Percentiles rank a stretch among this genome's conserved stretches.
Evolutionary conservation across 1,140 invertebrate genomes (phyloP).

Genomic region (Lethrus apterus): DNA sequence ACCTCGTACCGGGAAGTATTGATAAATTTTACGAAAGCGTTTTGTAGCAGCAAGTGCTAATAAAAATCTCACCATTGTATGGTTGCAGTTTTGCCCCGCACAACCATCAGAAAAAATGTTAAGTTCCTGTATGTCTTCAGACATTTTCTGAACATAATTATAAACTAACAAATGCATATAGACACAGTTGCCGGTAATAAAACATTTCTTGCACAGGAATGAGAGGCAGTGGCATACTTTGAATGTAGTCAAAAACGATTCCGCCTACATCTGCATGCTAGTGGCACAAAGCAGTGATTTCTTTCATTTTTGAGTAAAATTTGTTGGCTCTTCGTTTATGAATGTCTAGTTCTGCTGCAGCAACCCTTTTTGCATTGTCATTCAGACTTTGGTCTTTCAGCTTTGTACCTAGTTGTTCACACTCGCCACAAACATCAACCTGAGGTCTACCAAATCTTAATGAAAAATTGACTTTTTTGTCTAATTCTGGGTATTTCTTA

Average conservation of each 20-base stretch:
- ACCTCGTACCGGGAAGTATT: conserved; percentile 7
- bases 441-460: conserved; percentile 30
- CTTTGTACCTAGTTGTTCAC: conserved; percentile 19
- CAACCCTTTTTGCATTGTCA: conserved; percentile 26
- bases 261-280: conserved; percentile 19
- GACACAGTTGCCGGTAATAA: conserved; percentile 32
- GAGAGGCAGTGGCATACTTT: conserved; percentile 26
- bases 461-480: conserved; percentile 26
- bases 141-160: too few relatives aligned
- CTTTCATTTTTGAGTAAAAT: conserved; percentile 28
- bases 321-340: conserved; percentile 29
- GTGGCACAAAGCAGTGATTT: conserved; percentile 21
- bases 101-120: conserved; percentile 16
- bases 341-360: conserved; percentile 24
- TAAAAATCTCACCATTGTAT: conserved; percentile 12
- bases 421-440: conserved; percentile 29
- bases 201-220: conserved; percentile 19
- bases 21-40: conserved; percentile 4
- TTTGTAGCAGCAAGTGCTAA: conserved; percentile 4
- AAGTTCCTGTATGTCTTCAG: too few relatives aligned
- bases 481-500: conserved; percentile 23
- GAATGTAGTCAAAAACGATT: conserved; percentile 35
- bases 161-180: conserved; percentile 33
- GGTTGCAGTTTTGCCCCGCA: conserved; percentile 17
- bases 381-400: conserved; percentile 11